Base-by-base conservation (phyloP, 2,797 vertebrate species). In the Rhinophrynus dorsalis region DNA sequence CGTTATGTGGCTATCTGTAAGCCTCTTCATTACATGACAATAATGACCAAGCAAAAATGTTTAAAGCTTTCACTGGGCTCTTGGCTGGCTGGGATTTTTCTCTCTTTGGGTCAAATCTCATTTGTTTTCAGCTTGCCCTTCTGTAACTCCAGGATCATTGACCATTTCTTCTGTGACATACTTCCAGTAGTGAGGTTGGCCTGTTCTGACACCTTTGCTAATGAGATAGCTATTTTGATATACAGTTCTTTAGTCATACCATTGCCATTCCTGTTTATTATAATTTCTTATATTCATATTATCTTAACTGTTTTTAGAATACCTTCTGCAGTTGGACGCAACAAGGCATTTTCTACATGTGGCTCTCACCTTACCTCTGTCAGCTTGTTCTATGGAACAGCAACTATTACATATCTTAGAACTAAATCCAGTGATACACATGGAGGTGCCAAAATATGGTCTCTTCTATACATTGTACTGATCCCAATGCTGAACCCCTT, bases 231-330 rank as follows among this genome's bases (percentile, higher is more conserved):
- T 1, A 21, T 74, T 10, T 15, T 59, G n/a, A 32, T 24, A n/a
- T 71, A 69, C 12, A 61, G 56, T 37, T 69, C 56, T 10, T 38
- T 69, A n/a, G 47, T 69, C 6, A 69, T 69, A 52, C 56, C 90
- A 1, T 78, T 77, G 2, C 85, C 89, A 8, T 68, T 91, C 15
- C 27, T 55, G 2, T 45, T 81, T 6, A 77, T 78, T 15, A 38
- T 81, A 10, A 24, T 75, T 6, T 81, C 81, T 38, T 80, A 82
- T 0, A 38, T 77, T 6, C 15, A 15, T 32, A 81, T 82, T 1
- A 18, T 78, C 0, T 20, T 27, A 0, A 56, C 77, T 0, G 50
- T 81, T 26, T 54, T 79, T 21, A 66, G 38, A 23, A 81, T 78
- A 15, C 51, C 18, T 52, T 72, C 70, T 0, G 59, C 57, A 1